Conservation (phyloP, 1,140 invertebrate genomes). For the Melanaphis sacchari region DNA sequence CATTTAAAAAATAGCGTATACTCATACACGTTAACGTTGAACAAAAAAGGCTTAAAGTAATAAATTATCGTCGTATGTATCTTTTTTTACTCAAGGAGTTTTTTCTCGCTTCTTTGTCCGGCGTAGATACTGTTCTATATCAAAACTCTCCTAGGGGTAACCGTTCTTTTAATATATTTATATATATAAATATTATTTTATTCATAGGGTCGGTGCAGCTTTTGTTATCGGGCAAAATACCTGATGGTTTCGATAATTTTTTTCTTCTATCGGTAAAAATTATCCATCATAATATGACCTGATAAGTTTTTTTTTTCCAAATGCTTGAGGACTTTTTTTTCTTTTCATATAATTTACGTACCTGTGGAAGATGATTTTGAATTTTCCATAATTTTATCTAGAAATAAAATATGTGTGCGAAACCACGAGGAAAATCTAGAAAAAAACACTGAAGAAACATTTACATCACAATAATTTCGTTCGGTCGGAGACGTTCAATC, state of each 20-base stretch:
- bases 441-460: neutral
- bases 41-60: slow-evolving; percentile 19
- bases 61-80: slow-evolving; percentile 10
- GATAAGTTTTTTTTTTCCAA: slow-evolving; percentile 16
- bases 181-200: neutral
- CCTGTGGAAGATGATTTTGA: neutral
- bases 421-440: neutral
- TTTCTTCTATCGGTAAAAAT: neutral
- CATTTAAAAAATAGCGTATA: neutral
- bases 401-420: neutral
- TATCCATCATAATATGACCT: neutral
- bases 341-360: neutral
- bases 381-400: neutral
- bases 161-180: neutral
- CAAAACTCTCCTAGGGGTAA: neutral
- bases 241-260: neutral
- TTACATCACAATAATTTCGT: neutral
- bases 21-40: neutral
- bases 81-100: neutral
- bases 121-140: neutral
- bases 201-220: neutral
- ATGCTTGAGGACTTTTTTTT: neutral
- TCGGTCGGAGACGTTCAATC: neutral
- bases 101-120: slow-evolving; percentile 1
- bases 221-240: neutral